A percentile compares a stretch with the other conserved stretches of the same genome.
Conservation (phyloP, 2,113 vertebrate genomes). For the Python bivittatus region DNA sequence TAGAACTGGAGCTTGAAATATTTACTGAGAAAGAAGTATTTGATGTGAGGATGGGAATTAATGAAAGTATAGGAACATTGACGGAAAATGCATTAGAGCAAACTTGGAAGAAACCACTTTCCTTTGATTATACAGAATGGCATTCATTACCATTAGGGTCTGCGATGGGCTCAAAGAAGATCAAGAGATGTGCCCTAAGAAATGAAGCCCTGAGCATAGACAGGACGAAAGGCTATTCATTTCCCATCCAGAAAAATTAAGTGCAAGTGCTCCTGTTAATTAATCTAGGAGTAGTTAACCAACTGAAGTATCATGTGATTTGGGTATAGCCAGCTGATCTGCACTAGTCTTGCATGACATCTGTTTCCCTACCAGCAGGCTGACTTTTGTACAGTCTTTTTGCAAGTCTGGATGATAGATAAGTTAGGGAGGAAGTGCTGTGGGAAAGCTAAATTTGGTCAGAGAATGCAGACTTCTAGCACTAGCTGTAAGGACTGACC, state of each 20-base stretch:
- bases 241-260: not conserved
- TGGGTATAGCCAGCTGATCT: not conserved
- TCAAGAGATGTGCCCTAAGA: not conserved
- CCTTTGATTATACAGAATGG: conserved; percentile 15
- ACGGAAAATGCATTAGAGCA: conserved; percentile 11
- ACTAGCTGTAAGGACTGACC: not conserved
- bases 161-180: not conserved
- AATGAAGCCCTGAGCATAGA: not conserved
- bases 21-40: conserved; percentile 19
- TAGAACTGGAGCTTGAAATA: conserved; percentile 5
- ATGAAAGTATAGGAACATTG: conserved; percentile 14
- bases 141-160: not conserved
- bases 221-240: not conserved
- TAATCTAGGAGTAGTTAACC: not conserved
- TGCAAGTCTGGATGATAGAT: not conserved
- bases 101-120: not conserved
- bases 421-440: not conserved
- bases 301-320: not conserved
- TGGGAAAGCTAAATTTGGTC: not conserved
- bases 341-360: not conserved
- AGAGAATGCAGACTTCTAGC: not conserved
- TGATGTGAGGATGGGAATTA: conserved; percentile 15
- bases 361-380: not conserved
- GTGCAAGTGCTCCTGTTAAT: not conserved
- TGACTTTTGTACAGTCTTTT: not conserved